Evolutionary conservation across 2,888 invertebrate genomes (phyloP).

Genomic region (Sarcophaga caerulescens): DNA sequence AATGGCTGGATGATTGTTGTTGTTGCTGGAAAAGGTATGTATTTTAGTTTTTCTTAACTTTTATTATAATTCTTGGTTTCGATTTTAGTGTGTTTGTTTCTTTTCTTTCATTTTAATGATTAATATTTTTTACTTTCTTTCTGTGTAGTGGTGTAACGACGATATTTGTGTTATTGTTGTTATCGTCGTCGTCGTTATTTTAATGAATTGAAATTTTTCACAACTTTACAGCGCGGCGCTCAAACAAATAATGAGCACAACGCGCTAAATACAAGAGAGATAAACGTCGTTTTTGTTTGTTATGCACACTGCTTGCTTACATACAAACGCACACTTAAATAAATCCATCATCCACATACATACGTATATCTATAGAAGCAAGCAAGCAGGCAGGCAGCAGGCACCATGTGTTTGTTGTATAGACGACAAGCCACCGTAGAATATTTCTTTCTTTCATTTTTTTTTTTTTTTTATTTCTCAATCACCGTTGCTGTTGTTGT

Average conservation of each 20-base stretch:
- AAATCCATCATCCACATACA: slow-evolving; percentile 8
- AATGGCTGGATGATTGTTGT: neutral
- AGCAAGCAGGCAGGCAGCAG: slow-evolving; percentile 44
- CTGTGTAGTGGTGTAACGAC: slow-evolving; percentile 48
- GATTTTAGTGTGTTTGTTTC: slow-evolving; percentile 61
- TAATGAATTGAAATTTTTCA: slow-evolving; percentile 74
- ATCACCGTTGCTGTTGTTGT: slow-evolving; percentile 29
- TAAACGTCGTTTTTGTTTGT: slow-evolving; percentile 68
- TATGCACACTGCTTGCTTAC: slow-evolving; percentile 51
- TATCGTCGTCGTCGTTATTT: slow-evolving; percentile 58
- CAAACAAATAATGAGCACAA: slow-evolving; percentile 79
- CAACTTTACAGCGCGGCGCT: slow-evolving; percentile 80
- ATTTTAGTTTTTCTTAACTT: slow-evolving; percentile 52
- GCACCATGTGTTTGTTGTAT: slow-evolving; percentile 62
- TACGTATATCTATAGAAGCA: slow-evolving; percentile 11
- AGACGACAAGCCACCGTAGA: slow-evolving; percentile 50
- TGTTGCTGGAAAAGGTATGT: slow-evolving; percentile 36
- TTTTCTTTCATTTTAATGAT: slow-evolving; percentile 49
- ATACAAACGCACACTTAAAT: slow-evolving; percentile 50
- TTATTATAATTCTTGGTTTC: slow-evolving; percentile 66
- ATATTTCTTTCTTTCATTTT: slow-evolving; percentile 47
- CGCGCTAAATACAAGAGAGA: slow-evolving; percentile 67
- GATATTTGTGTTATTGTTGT: slow-evolving; percentile 23
- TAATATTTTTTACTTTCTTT: slow-evolving; percentile 40
- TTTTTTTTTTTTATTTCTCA: slow-evolving; percentile 7